Conservation (phyloP, 2,797 vertebrate genomes). For the Premnoplex brunnescens region DNA sequence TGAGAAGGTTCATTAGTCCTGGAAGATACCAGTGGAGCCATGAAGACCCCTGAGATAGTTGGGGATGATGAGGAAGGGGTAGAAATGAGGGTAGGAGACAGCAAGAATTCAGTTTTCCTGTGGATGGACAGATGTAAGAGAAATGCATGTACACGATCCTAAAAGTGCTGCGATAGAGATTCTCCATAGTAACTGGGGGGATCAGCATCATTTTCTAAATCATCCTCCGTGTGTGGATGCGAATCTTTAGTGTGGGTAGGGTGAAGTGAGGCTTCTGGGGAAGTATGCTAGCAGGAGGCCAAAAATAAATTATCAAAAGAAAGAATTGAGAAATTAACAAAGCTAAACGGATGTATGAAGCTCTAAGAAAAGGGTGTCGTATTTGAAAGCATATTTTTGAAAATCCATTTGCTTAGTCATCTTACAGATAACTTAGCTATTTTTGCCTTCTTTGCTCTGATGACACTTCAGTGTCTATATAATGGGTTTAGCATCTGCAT, state of each 20-base stretch:
- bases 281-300: slow-evolving; percentile 30
- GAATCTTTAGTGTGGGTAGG: slow-evolving; percentile 39
- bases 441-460: slow-evolving; percentile 58
- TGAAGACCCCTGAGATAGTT: neutral
- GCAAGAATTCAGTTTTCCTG: neutral
- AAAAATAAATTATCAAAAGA: slow-evolving; percentile 59
- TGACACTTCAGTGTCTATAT: slow-evolving; percentile 22
- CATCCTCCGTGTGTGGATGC: neutral
- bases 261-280: slow-evolving; percentile 53
- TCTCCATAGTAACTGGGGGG: neutral
- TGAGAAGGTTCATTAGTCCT: neutral
- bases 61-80: neutral
- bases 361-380: slow-evolving; percentile 31
- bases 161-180: neutral
- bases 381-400: slow-evolving; percentile 50
- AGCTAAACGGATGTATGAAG: slow-evolving; percentile 31
- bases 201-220: slow-evolving; percentile 8
- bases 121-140: neutral
- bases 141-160: neutral
- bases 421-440: slow-evolving; percentile 54
- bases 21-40: neutral
- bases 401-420: slow-evolving; percentile 63
- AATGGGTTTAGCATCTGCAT: slow-evolving; percentile 32
- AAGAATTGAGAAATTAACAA: slow-evolving; percentile 48
- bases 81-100: neutral